These are phyloP conservation scores for Rhinatrema bivittatum DNA, from an alignment of 2,797 vertebrate genomes.

Conservation along the genomic window DNA sequence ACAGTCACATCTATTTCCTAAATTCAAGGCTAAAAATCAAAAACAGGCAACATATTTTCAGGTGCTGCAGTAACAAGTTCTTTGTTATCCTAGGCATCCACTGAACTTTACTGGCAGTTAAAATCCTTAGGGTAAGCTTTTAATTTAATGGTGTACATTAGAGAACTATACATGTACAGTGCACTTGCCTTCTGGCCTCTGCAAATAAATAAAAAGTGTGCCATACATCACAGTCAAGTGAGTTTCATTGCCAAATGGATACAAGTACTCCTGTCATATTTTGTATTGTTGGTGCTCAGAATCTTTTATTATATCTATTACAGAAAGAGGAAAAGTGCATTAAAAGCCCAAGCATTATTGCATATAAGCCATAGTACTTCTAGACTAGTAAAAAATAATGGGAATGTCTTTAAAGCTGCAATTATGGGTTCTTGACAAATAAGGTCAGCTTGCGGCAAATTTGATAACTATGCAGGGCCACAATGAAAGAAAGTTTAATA, in stretches of 20 bases:
- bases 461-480: no score
- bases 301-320: conserved; percentile 25
- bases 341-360: conserved; percentile 17
- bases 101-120: conserved; percentile 34
- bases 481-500: no score
- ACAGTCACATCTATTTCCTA: no score
- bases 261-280: background rate
- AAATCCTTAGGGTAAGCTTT: conserved; percentile 42
- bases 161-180: conserved; percentile 32
- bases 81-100: conserved; percentile 21
- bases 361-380: conserved; percentile 17
- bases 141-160: conserved; percentile 50
- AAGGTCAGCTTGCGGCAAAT: no score
- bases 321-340: conserved; percentile 29
- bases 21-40: no score
- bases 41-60: conserved; percentile 16
- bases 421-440: no score
- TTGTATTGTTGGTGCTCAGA: conserved; percentile 6
- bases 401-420: no score
- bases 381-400: conserved; percentile 19
- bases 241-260: conserved; percentile 17
- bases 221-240: conserved; percentile 19
- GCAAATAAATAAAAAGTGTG: conserved; percentile 39
- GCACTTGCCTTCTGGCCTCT: conserved; percentile 37
- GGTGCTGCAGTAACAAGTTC: conserved; percentile 21